Evolutionary conservation across 64 coral and sea anemone genomes (phyloP), one percentile per base, ranked within the genome.

Genomic region (Dendronephthya gigantea): DNA sequence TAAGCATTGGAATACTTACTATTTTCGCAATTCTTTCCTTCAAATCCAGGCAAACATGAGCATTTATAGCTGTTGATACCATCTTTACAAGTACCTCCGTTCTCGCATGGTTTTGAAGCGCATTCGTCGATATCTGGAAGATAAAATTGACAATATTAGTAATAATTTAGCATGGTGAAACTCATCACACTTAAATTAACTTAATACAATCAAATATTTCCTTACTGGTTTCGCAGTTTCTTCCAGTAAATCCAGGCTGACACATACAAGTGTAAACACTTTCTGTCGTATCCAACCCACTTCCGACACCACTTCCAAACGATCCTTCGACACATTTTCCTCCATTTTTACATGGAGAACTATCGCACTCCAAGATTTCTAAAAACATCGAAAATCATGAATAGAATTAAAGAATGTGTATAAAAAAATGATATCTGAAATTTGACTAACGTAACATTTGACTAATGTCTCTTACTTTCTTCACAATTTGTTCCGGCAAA

Each of bases 301-400:
- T 34, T 34, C 36, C 36, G 7, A 79, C 72, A 33, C 36, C 36
- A 79, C 72, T 79, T 34, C 36, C 32, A 79, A 79, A 36, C 8
- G 55, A 62, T 62, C 55, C 55, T 34, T 79, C 72, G 37, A 39
- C 72, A 39, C 94, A 97, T 39, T 7, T 83, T n/a, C 88, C 94
- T 45, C 74, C 87, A 83, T 93, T 97, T 49, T 90, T 83, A 84
- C 94, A 97, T 4, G 94, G 94, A 41, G 43, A 82, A 29, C 88
- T 82, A 7, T 16, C 22, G 40, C 94, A 97, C 16, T 97, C 94
- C 65, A 93, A 30, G 11, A 92, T 93, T 66, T 92, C 85, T 79
- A 19, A 30, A 35, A 79, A 19, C 12, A 39, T 0, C 19, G 15
- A 79, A 34, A 35, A 25, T 25, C 68, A 35, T 19, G 22, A 10